Evolutionary conservation across 2,888 invertebrate genomes (phyloP).

Genomic region (Tetheella fluctuosa): DNA sequence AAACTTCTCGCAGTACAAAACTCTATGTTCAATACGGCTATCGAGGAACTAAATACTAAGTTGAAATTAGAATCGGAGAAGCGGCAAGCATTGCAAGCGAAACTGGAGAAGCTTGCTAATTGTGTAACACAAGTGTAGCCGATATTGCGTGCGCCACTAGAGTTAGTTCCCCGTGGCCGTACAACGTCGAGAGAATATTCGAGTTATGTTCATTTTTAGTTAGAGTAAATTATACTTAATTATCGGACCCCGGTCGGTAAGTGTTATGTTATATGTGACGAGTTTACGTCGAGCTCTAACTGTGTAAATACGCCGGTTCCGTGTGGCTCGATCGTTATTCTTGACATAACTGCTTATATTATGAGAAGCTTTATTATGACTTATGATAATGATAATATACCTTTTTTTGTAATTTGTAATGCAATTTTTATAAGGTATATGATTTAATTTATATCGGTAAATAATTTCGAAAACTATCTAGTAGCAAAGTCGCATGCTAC

Average conservation of each 20-base stretch:
- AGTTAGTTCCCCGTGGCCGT: conserved; percentile 33
- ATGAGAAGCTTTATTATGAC: conserved; percentile 39
- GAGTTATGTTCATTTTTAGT: conserved; percentile 50
- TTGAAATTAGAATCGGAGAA: conserved; percentile 86
- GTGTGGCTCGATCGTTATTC: neutral
- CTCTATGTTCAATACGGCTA: conserved; percentile 82
- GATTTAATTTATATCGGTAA: conserved; percentile 25
- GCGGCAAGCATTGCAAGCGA: conserved; percentile 85
- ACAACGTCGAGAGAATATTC: conserved; percentile 42
- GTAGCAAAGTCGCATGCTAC: conserved; percentile 28
- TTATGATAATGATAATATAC: conserved; percentile 31
- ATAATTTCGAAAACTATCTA: conserved; percentile 18
- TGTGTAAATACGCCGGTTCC: conserved; percentile 11
- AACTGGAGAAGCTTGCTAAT: conserved; percentile 88
- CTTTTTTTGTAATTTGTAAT: conserved; percentile 52
- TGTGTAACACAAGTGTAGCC: conserved; percentile 89
- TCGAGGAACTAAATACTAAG: conserved; percentile 86
- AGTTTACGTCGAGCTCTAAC: conserved; percentile 25
- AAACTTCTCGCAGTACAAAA: conserved; percentile 84
- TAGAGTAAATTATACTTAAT: conserved; percentile 7
- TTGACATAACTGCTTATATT: conserved; percentile 7
- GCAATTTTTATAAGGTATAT: conserved; percentile 52
- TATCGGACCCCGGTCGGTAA: neutral
- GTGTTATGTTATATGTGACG: conserved; percentile 12
- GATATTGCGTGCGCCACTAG: conserved; percentile 32